A percentile compares a stretch with the other conserved stretches of the same genome.
Evolutionary conservation across 2,888 invertebrate genomes (phyloP).

Genomic region (Lomographa bimaculata): DNA sequence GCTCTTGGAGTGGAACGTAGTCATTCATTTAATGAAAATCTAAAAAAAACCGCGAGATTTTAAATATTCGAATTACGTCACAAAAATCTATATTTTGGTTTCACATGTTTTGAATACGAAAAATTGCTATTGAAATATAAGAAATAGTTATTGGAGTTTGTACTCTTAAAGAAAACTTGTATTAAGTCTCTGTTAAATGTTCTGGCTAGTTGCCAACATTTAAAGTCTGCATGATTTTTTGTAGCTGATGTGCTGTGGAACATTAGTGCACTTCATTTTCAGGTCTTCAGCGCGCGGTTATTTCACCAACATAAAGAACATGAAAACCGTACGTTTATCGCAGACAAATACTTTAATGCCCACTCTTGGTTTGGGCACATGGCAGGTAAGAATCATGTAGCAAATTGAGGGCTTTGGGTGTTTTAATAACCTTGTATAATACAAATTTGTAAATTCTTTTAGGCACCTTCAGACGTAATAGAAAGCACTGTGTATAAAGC

Average conservation of each 20-base stretch:
- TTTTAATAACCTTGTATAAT: no score
- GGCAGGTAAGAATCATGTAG: conserved; percentile 79
- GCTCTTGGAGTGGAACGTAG: no score
- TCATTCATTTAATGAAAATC: no score
- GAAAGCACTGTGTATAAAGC: conserved; percentile 86
- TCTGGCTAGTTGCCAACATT: conserved; percentile 60
- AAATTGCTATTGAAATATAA: no score
- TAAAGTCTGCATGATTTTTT: conserved; percentile 30
- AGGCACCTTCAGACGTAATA: conserved; percentile 86
- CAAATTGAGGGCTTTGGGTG: background rate
- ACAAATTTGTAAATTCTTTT: no score
- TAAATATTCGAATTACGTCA: no score
- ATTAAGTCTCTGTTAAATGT: conserved; percentile 11
- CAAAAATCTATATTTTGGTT: no score
- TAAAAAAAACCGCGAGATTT: no score
- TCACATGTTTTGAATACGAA: no score
- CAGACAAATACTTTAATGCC: conserved; percentile 85
- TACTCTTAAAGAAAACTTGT: no score
- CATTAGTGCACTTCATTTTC: conserved; percentile 40
- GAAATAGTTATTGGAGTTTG: no score
- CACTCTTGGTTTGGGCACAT: conserved; percentile 88
- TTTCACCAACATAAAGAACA: conserved; percentile 52
- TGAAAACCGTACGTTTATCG: conserved; percentile 73
- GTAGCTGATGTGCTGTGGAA: conserved; percentile 47
- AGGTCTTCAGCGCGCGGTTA: conserved; percentile 38